Conservation (phyloP, 2,888 invertebrate species). For the Steinernema scapterisci region DNA sequence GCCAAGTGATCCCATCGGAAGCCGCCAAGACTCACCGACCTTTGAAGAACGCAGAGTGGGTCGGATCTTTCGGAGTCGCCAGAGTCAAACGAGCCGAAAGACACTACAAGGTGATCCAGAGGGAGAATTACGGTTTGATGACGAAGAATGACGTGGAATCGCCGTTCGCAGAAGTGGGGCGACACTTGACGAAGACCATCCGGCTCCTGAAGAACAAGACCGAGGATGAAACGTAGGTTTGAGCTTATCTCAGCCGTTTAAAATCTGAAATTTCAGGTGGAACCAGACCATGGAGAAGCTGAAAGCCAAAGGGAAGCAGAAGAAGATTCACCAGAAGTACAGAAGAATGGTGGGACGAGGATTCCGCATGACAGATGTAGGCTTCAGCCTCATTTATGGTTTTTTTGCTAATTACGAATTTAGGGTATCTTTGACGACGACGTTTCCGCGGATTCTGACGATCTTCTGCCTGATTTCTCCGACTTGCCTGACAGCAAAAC, state of each 20-base stretch:
- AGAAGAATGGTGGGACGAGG: background rate
- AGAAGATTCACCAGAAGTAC: background rate
- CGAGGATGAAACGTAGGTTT: background rate
- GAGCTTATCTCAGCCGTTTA: background rate
- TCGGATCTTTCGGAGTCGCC: background rate
- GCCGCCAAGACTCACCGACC: background rate
- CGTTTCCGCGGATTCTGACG: background rate
- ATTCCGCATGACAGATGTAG: background rate
- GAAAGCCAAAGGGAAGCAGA: constrained; percentile 3
- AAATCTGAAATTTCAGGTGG: constrained; percentile 28
- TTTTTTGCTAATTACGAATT: background rate
- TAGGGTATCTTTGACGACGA: constrained; percentile 3
- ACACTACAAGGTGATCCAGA: background rate
- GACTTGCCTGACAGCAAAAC: no score
- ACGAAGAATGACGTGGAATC: background rate
- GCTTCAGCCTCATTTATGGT: background rate
- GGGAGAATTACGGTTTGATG: background rate
- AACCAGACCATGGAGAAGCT: constrained; percentile 35
- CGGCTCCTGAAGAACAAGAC: constrained; percentile 20
- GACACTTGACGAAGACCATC: background rate
- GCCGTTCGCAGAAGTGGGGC: constrained; percentile 29
- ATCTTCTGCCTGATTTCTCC: background rate
- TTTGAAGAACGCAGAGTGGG: background rate
- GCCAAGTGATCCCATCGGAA: background rate
- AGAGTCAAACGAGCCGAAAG: background rate